phyloP scores from a whole-genome alignment of 2,888 invertebrate genomes.

The Stenotaenia linearis region DNA sequence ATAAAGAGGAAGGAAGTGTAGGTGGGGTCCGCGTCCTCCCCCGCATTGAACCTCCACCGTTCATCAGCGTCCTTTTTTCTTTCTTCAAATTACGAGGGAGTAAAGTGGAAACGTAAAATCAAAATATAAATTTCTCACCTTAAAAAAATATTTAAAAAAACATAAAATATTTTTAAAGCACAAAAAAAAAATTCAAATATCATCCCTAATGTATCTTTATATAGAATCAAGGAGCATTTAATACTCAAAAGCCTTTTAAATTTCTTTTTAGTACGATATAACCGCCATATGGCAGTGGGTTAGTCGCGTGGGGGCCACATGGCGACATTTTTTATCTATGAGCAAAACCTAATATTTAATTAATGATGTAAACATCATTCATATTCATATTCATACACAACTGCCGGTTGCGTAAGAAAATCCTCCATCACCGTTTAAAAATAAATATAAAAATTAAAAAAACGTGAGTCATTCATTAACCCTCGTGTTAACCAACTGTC shows the following conservation, averaged over 20 bases:
- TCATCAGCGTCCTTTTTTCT: background rate
- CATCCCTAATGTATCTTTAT: background rate
- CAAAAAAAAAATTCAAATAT: background rate
- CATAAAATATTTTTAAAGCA: background rate
- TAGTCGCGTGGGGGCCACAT: constrained; percentile 13
- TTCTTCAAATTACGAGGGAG: background rate
- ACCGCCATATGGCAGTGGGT: background rate
- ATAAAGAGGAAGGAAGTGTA: background rate
- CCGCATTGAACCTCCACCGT: constrained; percentile 11
- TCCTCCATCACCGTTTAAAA: background rate
- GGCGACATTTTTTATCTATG: constrained; percentile 1
- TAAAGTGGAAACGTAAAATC: background rate
- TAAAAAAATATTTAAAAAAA: background rate
- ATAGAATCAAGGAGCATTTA: background rate
- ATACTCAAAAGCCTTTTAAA: background rate
- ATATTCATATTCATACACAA: background rate
- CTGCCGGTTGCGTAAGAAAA: background rate
- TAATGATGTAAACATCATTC: constrained; percentile 12
- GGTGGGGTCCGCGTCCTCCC: constrained; percentile 24
- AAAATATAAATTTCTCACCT: background rate
- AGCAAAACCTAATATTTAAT: background rate
- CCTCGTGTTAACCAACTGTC: background rate
- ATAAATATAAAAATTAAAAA: background rate
- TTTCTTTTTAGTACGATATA: background rate
- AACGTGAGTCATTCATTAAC: background rate